Conservation (phyloP, 1,140 invertebrate species). For the Sitophilus oryzae region DNA sequence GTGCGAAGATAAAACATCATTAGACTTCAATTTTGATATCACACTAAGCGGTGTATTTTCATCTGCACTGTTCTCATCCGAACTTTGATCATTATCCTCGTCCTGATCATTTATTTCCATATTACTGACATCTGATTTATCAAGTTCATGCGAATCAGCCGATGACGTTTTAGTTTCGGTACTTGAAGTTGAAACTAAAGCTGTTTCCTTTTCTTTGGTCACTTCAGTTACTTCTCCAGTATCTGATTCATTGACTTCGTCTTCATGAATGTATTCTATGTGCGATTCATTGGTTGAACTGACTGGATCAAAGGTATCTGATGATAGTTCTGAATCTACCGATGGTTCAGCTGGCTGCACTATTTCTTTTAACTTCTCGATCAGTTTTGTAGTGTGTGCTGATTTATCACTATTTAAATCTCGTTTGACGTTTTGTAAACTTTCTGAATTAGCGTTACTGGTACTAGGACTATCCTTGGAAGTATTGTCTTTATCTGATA, state of each 20-base stretch:
- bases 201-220: too few species aligned
- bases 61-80: conserved; percentile 1
- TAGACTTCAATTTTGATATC: background rate
- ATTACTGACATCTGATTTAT: background rate
- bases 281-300: background rate
- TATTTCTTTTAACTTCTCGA: conserved; percentile 1
- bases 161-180: too few species aligned
- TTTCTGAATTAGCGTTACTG: background rate
- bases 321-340: background rate
- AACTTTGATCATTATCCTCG: background rate
- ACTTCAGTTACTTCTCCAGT: background rate
- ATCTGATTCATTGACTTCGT: background rate
- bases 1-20: too few species aligned
- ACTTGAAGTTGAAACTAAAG: too few species aligned
- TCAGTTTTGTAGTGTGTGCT: background rate
- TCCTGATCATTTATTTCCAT: background rate
- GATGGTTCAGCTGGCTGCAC: background rate
- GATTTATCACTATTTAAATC: conserved; percentile 5
- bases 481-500: conserved; percentile 13
- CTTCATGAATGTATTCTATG: background rate
- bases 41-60: background rate
- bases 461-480: background rate
- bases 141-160: too few species aligned
- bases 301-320: background rate
- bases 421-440: conserved; percentile 7